These are phyloP conservation scores for Rhamnusium bicolor DNA, from an alignment of 2,888 invertebrate genomes.

Conservation along the genomic window DNA sequence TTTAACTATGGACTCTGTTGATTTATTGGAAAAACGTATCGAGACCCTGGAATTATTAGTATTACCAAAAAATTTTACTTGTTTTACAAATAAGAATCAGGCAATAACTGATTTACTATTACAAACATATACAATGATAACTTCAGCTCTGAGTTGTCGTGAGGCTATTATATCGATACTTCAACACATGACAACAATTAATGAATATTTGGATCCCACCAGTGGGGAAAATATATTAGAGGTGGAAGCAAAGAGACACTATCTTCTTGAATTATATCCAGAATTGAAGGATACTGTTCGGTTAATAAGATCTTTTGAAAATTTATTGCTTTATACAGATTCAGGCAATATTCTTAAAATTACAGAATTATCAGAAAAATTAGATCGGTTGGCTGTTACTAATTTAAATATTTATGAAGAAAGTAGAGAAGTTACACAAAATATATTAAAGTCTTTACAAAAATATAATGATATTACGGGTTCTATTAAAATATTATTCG, in stretches of 20 bases:
- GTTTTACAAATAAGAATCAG: slow-evolving; percentile 60
- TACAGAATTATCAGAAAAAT: slow-evolving; percentile 69
- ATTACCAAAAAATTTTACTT: slow-evolving; percentile 62
- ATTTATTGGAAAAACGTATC: slow-evolving; percentile 71
- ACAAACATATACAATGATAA: slow-evolving; percentile 72
- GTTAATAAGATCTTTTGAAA: slow-evolving; percentile 67
- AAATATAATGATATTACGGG: slow-evolving; percentile 72
- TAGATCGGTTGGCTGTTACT: slow-evolving; percentile 68
- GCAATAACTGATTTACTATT: slow-evolving; percentile 70
- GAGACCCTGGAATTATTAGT: slow-evolving; percentile 71
- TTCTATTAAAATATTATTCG: slow-evolving; percentile 71
- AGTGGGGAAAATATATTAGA: slow-evolving; percentile 70
- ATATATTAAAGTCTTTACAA: slow-evolving; percentile 69
- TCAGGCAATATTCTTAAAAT: slow-evolving; percentile 69
- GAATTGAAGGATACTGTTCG: slow-evolving; percentile 69
- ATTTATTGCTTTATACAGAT: slow-evolving; percentile 68
- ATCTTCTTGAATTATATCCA: slow-evolving; percentile 70
- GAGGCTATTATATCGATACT: slow-evolving; percentile 71
- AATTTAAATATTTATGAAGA: slow-evolving; percentile 70
- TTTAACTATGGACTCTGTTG: slow-evolving; percentile 59
- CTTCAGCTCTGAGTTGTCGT: slow-evolving; percentile 72
- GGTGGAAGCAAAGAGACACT: slow-evolving; percentile 71
- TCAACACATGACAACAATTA: slow-evolving; percentile 70
- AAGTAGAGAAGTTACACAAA: slow-evolving; percentile 65
- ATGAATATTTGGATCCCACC: slow-evolving; percentile 70